A percentile compares a stretch with the other conserved stretches of the same genome.
phyloP scores from a whole-genome alignment of 2,888 invertebrate genomes.

The Drosophila stalkeri region DNA sequence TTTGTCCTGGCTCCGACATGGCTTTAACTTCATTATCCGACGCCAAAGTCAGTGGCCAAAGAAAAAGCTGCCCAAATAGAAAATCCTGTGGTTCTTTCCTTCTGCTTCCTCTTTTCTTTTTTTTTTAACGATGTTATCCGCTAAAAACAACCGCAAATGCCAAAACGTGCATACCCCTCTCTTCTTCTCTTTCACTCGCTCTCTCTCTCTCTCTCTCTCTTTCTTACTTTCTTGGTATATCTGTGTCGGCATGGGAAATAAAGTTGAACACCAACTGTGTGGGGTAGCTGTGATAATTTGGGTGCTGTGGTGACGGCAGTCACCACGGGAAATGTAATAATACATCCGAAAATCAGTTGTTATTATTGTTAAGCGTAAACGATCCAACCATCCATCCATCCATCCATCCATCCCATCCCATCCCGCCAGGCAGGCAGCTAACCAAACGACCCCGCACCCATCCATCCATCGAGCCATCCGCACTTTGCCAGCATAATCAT shows the following conservation, averaged over 20 bases:
- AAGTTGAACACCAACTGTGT: conserved; percentile 55
- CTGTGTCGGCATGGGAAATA: conserved; percentile 14
- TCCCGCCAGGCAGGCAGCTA: conserved; percentile 16
- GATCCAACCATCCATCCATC: conserved; percentile 40
- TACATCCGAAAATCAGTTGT: conserved; percentile 82
- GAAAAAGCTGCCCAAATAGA: conserved; percentile 37
- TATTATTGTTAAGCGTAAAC: conserved; percentile 80
- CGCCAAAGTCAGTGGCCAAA: conserved; percentile 37
- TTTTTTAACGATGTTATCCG: conserved; percentile 17
- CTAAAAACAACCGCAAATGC: conserved; percentile 43
- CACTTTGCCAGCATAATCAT: conserved; percentile 74
- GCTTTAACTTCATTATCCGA: conserved; percentile 62
- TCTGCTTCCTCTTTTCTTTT: not conserved
- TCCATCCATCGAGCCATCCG: conserved; percentile 9
- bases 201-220: not conserved
- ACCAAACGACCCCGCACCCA: conserved; percentile 23
- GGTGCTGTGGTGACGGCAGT: conserved; percentile 62
- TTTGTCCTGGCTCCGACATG: conserved; percentile 46
- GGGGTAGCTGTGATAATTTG: conserved; percentile 80
- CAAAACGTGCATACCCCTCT: conserved; percentile 12
- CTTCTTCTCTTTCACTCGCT: not conserved
- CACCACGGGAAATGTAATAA: conserved; percentile 79
- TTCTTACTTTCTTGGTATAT: not conserved
- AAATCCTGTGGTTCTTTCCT: conserved; percentile 47
- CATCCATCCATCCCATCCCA: too few species aligned